Conservation (phyloP, 2,113 vertebrate genomes). For the Centropus unirufus region DNA sequence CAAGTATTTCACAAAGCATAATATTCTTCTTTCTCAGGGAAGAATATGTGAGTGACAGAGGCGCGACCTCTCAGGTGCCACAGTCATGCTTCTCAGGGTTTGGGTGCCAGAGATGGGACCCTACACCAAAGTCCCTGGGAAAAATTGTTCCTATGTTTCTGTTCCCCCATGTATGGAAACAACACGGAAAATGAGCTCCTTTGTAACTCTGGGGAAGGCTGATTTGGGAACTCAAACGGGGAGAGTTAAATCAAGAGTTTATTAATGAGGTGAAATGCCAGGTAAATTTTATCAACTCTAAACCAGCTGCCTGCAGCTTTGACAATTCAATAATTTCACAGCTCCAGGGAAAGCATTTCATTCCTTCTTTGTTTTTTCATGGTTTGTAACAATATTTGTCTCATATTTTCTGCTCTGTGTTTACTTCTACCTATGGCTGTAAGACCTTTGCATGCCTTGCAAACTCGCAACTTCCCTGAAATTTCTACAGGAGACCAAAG, state of each 20-base stretch:
- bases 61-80: neutral
- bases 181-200: neutral
- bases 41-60: neutral
- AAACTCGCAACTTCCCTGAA: neutral
- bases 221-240: neutral
- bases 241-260: neutral
- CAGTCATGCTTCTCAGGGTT: neutral
- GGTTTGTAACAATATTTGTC: constrained; percentile 31
- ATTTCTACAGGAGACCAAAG: neutral
- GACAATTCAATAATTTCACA: constrained; percentile 55
- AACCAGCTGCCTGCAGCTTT: constrained; percentile 30
- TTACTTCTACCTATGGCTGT: constrained; percentile 19
- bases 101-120: neutral
- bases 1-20: neutral
- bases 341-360: constrained; percentile 36
- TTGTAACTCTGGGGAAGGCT: neutral
- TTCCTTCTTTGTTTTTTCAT: constrained; percentile 6
- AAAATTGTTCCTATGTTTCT: neutral
- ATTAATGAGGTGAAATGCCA: constrained; percentile 12
- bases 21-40: neutral
- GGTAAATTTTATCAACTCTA: constrained; percentile 31
- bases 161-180: neutral
- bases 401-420: constrained; percentile 15
- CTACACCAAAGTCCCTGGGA: rapidly evolving
- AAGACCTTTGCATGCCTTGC: neutral